Conservation (phyloP, 2,888 invertebrate species). For the Lumbricus terrestris region DNA sequence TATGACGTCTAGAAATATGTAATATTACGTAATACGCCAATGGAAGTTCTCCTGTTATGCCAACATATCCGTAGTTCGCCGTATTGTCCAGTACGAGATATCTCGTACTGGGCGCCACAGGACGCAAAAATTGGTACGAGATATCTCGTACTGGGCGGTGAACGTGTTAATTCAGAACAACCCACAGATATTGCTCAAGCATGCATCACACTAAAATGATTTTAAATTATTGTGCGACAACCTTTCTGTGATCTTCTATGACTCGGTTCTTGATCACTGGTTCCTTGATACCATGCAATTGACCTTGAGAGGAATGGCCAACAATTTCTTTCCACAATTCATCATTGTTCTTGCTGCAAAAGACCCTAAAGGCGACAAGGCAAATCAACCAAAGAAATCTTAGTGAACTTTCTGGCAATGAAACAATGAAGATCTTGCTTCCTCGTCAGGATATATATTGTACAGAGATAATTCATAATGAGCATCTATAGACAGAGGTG, state of each 20-base stretch:
- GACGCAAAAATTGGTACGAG: too few species aligned
- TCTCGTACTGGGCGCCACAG: too few species aligned
- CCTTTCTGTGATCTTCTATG: background rate
- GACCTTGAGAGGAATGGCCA: background rate
- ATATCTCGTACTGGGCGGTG: too few species aligned
- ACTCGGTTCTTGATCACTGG: background rate
- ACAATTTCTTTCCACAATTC: constrained; percentile 12
- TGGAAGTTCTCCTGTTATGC: too few species aligned
- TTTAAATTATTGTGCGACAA: background rate
- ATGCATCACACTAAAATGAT: background rate
- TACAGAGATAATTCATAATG: too few species aligned
- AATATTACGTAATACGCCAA: too few species aligned
- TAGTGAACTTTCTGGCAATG: background rate
- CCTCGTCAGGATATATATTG: background rate
- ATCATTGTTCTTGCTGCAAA: background rate
- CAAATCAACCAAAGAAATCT: background rate
- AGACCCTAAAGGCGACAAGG: background rate
- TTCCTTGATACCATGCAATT: background rate
- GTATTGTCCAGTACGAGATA: too few species aligned
- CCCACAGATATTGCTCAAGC: background rate
- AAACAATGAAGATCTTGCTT: background rate
- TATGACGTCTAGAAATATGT: too few species aligned
- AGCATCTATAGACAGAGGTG: too few species aligned
- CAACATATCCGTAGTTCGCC: too few species aligned
- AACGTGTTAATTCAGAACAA: too few species aligned